Percentiles rank a stretch among this genome's conserved stretches.
These are phyloP conservation scores for Parthenolecanium corni DNA, from an alignment of 2,888 invertebrate species.

Conservation along the genomic window DNA sequence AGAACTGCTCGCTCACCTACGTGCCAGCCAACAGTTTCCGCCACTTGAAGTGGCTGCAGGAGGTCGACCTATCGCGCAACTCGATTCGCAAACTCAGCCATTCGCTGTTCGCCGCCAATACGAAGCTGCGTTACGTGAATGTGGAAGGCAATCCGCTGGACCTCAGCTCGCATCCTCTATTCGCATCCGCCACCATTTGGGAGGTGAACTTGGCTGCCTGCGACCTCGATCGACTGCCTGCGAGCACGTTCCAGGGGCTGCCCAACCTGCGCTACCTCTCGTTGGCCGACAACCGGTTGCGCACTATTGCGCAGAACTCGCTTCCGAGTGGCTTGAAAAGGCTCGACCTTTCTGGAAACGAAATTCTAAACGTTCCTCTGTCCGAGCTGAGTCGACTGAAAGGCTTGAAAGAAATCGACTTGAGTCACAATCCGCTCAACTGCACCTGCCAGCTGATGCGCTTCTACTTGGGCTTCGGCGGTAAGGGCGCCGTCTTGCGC, in stretches of 20 bases:
- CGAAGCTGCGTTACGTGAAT: slow-evolving; percentile 24
- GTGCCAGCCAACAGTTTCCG: slow-evolving; percentile 36
- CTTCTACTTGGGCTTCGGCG: slow-evolving; percentile 2
- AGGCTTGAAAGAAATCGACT: slow-evolving; percentile 19
- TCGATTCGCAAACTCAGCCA: slow-evolving; percentile 32
- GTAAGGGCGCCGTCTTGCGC: not conserved
- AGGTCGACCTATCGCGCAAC: slow-evolving; percentile 33
- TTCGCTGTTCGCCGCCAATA: slow-evolving; percentile 30
- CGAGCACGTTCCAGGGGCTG: slow-evolving; percentile 37
- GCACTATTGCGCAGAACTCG: slow-evolving; percentile 1
- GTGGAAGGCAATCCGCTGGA: slow-evolving; percentile 20
- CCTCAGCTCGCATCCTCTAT: slow-evolving; percentile 1
- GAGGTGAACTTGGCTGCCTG: slow-evolving; percentile 27
- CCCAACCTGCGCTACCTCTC: slow-evolving; percentile 37
- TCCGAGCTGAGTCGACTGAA: slow-evolving; percentile 23
- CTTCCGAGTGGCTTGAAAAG: slow-evolving; percentile 18
- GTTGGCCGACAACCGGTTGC: slow-evolving; percentile 7
- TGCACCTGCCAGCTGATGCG: slow-evolving; percentile 27
- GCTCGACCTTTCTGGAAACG: slow-evolving; percentile 7
- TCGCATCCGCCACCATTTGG: slow-evolving; percentile 17
- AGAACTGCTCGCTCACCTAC: slow-evolving; percentile 8
- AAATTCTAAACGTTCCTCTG: not conserved
- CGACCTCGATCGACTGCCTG: slow-evolving; percentile 20
- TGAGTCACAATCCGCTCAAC: slow-evolving; percentile 28
- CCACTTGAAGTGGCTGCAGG: slow-evolving; percentile 38